A percentile compares a stretch with the other conserved stretches of the same genome.
These are phyloP conservation scores for Tetragnatha versicolor DNA, from an alignment of 1,140 invertebrate species.

Conservation along the genomic window DNA sequence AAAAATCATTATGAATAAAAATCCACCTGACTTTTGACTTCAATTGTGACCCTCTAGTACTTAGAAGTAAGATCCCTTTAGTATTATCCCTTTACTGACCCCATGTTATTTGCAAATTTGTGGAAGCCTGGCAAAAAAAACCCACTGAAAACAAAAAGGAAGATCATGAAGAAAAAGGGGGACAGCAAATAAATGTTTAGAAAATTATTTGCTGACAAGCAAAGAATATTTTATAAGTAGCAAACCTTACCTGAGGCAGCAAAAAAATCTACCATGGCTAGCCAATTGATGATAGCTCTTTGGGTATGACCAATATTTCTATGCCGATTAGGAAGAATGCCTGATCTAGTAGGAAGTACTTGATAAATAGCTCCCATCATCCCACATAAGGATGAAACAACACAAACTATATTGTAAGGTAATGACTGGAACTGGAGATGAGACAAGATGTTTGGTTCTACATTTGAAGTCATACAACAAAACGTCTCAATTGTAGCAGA, in stretches of 20 bases:
- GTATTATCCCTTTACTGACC: too few relatives aligned
- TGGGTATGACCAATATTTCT: constrained; percentile 71
- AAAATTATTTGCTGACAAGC: too few relatives aligned
- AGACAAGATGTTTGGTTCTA: constrained; percentile 7
- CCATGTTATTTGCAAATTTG: too few relatives aligned
- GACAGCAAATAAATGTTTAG: too few relatives aligned
- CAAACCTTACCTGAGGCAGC: constrained; percentile 72
- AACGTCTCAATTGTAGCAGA: constrained; percentile 46
- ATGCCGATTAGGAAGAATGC: constrained; percentile 66
- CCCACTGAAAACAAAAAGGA: constrained; percentile 5
- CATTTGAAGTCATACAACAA: constrained; percentile 23
- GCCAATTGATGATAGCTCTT: constrained; percentile 76
- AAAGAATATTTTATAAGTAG: too few relatives aligned
- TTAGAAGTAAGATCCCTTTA: too few relatives aligned
- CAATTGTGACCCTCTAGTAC: too few relatives aligned
- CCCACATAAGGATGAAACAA: constrained; percentile 75
- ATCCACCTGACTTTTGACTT: too few relatives aligned
- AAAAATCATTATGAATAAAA: too few relatives aligned
- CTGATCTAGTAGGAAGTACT: constrained; percentile 67
- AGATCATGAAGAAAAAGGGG: constrained; percentile 37
- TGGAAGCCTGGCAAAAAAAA: too few relatives aligned
- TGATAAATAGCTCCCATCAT: constrained; percentile 75
- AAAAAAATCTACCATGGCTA: constrained; percentile 78
- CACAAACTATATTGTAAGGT: constrained; percentile 71
- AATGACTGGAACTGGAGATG: constrained; percentile 12